Conservation (phyloP, 2,113 vertebrate genomes). For the Xiphorhynchus elegans region DNA sequence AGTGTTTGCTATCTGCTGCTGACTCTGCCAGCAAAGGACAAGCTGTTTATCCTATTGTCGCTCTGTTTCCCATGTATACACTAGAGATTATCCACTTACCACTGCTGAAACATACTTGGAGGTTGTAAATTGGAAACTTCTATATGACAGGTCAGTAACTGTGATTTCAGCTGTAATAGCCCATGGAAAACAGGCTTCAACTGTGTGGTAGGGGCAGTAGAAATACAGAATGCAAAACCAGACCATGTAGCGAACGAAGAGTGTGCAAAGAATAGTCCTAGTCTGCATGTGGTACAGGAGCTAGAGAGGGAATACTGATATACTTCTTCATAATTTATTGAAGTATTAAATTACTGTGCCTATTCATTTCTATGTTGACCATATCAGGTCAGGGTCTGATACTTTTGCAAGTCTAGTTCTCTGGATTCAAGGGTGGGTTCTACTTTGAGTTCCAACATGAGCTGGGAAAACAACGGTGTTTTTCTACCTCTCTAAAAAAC, state of each 20-base stretch:
- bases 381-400: not conserved
- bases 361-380: not conserved
- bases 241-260: not conserved
- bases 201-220: not conserved
- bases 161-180: not conserved
- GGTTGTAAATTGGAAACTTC: conserved; percentile 1
- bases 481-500: not conserved
- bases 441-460: not conserved
- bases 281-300: not conserved
- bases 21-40: conserved; percentile 31
- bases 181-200: not conserved
- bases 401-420: not conserved
- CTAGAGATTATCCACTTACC: conserved; percentile 24
- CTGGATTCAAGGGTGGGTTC: not conserved
- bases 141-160: not conserved
- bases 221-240: not conserved
- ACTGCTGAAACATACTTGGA: conserved; percentile 13
- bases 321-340: not conserved
- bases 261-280: not conserved
- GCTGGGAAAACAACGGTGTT: not conserved
- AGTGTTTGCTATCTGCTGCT: conserved; percentile 16
- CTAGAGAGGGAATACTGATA: not conserved
- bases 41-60: not conserved
- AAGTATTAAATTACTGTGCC: not conserved
- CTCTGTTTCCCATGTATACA: conserved; percentile 15